Evolutionary conservation across 2,888 invertebrate genomes (phyloP), one percentile per base, ranked within the genome.

Genomic region (Chloroclystis v-ata): DNA sequence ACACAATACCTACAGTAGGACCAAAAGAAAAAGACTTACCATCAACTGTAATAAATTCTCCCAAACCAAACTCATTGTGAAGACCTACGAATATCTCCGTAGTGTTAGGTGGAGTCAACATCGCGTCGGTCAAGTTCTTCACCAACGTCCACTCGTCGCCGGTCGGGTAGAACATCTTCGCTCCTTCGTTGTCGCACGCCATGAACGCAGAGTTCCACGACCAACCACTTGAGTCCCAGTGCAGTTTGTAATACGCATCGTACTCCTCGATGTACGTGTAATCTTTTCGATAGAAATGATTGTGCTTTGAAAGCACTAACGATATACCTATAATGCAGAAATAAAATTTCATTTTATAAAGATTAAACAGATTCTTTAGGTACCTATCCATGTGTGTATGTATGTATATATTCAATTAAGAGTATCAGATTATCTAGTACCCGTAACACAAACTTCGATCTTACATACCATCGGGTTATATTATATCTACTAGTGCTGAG

Each of bases 221-320:
- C 0, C 28, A 11, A 0, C 61, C 69, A 1, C 48, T 52, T 0
- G 16, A 1, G 25, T 64, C 67, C 61, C 59, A 67, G 25, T 75
- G 74, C 1, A 75, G 24, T 50, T 76, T 75, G 40, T 76, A 76
- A 39, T 66, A 73, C 0, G 72, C 72, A 28, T 76, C 67, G 13
- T 57, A 69, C 13, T 69, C 56, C 1, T 66, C 55, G 3, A 67
- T 20, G 35, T 70, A 76, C 0, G 58, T 66, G 35, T 75, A 76
- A 37, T 76, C 76, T 32, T 65, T 66, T 12, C 76, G 54, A 20
- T 61, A 75, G 43, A 75, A 75, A 9, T 60, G 60, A 0, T 56
- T 58, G 29, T 52, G 56, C 11, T 61, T 60, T 2, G 61, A 46
- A 1, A 56, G 39, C 13, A 44, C 54, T 1, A 39, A 20, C 0